These are phyloP conservation scores for Drosophila eohydei DNA, from an alignment of 2,888 invertebrate genomes.

Conservation along the genomic window DNA sequence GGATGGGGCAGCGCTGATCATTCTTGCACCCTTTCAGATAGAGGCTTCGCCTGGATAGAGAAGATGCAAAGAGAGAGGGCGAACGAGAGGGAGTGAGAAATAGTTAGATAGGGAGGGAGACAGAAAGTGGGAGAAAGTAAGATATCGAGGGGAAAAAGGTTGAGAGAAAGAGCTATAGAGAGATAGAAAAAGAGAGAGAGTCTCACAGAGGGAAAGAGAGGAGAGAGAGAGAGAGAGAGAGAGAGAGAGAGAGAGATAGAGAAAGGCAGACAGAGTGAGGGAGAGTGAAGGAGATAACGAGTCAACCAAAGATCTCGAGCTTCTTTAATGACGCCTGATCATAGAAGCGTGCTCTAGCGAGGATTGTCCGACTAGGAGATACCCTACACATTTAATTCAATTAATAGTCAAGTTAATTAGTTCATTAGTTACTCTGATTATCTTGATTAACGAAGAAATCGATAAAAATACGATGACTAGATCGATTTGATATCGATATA, in stretches of 20 bases:
- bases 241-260: neutral
- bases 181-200: neutral
- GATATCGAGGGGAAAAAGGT: too few species aligned
- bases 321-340: neutral
- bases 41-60: neutral
- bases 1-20: neutral
- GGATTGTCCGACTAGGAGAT: too few species aligned
- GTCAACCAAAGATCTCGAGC: neutral
- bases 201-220: too few species aligned
- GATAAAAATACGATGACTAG: too few species aligned
- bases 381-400: too few species aligned
- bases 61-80: neutral
- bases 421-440: too few species aligned
- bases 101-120: neutral
- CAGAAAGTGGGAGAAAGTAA: too few species aligned
- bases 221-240: too few species aligned
- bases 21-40: neutral
- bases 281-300: neutral
- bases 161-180: neutral
- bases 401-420: too few species aligned
- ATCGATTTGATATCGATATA: too few species aligned
- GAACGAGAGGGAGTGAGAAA: neutral
- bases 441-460: too few species aligned
- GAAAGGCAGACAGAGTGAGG: too few species aligned
- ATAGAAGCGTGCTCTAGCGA: neutral